Evolutionary conservation across 2,888 invertebrate genomes (phyloP), one percentile per base, ranked within the genome.

Genomic region (Acleris cristana): DNA sequence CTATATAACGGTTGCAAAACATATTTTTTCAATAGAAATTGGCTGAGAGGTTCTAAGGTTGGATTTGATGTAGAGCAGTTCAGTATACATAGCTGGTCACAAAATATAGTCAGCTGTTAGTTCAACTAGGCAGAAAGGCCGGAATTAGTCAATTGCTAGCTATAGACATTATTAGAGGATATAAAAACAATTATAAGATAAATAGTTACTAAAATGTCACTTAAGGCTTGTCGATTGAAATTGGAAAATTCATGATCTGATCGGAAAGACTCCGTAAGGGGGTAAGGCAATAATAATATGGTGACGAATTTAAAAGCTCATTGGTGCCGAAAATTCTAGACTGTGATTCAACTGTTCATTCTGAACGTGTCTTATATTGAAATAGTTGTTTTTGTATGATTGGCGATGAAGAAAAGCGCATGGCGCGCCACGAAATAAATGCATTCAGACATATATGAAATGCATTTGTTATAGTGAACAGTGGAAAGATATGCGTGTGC

Each of bases 331-430:
- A 91, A 87, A 88, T 91, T 90, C 89, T 92, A 89, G 90, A 91
- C 92, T 92, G 92, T 92, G 92, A 92, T 92, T 87, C 87, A 90
- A 91, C 88, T 90, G 92, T 92, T 91, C 91, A 90, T 90, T 87
- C 86, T 81, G 90, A 87, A 90, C 89, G 92, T 92, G 92, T 92
- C 92, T 92, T 92, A 92, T 92, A 92, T 92, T 92, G 89, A 89
- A 92, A 91, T 92, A 92, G 92, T 88, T 89, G 87, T 87, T 91
- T 83, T 90, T 90, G 87, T 91, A 90, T 88, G 83, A 90, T 90
- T 90, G 90, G 90, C 90, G 82, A 81, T 57, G 34, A 66, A 45
- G 44, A 87, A 84, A 78, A 75, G 73, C 68, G 59, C 61, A 48
- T 48, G 21, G 44, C 48, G 59, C 59, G 51, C 23, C 54, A 26